Evolutionary conservation across 37 sponge, comb jelly and placozoan genomes (phyloP).

Genomic region (Haliclona indistincta): DNA sequence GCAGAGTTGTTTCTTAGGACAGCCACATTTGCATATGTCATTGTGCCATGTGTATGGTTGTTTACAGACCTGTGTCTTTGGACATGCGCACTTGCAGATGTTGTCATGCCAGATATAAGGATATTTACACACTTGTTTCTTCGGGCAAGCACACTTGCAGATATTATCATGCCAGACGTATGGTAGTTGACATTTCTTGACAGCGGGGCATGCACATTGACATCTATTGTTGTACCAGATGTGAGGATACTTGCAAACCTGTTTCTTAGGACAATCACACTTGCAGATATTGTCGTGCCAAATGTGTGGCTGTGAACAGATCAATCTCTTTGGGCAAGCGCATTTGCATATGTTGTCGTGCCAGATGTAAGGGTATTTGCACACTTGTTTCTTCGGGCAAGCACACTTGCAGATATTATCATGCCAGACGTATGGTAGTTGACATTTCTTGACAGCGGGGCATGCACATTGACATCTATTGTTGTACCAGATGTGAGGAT

Average conservation of each 20-base stretch:
- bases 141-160: not conserved
- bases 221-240: not conserved
- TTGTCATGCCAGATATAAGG: not conserved
- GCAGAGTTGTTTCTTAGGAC: constrained; percentile 22
- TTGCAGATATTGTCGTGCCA: constrained; percentile 20
- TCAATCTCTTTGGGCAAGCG: not conserved
- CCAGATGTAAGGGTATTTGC: constrained; percentile 3
- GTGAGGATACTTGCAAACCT: constrained; percentile 3
- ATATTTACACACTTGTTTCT: not conserved
- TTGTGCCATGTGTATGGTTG: not conserved
- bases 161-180: not conserved
- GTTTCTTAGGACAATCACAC: constrained; percentile 16
- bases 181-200: not conserved
- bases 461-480: constrained; percentile 28
- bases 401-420: constrained; percentile 25
- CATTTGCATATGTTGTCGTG: constrained; percentile 24
- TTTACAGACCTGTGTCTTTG: not conserved
- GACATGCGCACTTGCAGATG: constrained; percentile 42
- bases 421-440: not conserved
- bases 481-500: not conserved
- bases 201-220: constrained; percentile 3
- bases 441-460: constrained; percentile 12
- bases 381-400: constrained; percentile 8
- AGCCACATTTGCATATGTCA: constrained; percentile 37
- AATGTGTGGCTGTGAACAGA: not conserved